A percentile compares a stretch with the other conserved stretches of the same genome.
phyloP scores from a whole-genome alignment of 2,888 invertebrate genomes.

The Rhamnusium bicolor region DNA sequence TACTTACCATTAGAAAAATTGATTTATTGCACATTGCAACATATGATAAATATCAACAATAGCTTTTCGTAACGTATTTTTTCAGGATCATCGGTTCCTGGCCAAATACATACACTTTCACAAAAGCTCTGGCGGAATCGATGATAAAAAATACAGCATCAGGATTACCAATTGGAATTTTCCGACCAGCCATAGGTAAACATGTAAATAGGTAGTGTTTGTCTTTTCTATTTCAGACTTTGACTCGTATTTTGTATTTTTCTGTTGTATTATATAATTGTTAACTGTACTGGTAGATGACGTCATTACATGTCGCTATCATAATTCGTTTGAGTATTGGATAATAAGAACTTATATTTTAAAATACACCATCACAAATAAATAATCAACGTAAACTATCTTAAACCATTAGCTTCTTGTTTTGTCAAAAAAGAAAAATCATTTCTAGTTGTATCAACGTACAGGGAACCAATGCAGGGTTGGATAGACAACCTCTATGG shows the following conservation, averaged over 20 bases:
- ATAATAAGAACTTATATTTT: no score
- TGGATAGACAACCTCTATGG: conserved; percentile 84
- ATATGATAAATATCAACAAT: no score
- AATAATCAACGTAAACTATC: no score
- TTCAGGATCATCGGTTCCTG: conserved; percentile 77
- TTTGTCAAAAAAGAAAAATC: no score
- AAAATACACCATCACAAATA: no score
- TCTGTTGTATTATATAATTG: no score
- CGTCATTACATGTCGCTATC: no score
- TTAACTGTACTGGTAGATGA: no score
- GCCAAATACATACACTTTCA: conserved; percentile 91
- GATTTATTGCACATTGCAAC: background rate
- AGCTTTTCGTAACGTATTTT: conserved; percentile 51
- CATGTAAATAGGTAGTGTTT: conserved; percentile 8
- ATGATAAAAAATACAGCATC: conserved; percentile 75
- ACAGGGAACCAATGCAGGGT: conserved; percentile 71
- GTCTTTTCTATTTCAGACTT: no score
- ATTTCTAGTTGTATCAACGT: conserved; percentile 65
- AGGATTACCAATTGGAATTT: conserved; percentile 82
- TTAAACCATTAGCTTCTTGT: no score
- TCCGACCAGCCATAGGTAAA: conserved; percentile 85
- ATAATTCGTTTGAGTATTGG: no score
- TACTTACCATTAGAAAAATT: background rate
- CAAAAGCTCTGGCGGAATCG: conserved; percentile 88
- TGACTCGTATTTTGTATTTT: no score